Percentiles rank a stretch among this genome's conserved stretches.
Conservation (phyloP, 2,113 vertebrate species). For the Strix uralensis region DNA sequence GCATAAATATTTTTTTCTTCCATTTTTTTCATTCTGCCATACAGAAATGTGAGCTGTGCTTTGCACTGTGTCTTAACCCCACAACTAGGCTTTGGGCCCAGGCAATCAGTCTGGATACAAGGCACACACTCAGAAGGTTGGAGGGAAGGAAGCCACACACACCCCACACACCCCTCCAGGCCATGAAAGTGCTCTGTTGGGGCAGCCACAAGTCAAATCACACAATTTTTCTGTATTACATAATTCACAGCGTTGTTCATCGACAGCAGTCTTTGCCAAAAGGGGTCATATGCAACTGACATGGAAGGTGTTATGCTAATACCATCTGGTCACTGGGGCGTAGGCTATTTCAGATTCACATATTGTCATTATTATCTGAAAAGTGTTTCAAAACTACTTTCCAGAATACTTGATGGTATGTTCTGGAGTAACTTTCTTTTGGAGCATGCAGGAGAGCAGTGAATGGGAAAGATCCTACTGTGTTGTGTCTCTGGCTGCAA, state of each 20-base stretch:
- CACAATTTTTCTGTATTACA: rapidly evolving
- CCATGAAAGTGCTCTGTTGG: background rate
- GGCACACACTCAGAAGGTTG: background rate
- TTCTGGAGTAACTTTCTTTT: background rate
- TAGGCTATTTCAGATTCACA: background rate
- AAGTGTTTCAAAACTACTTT: background rate
- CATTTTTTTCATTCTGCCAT: background rate
- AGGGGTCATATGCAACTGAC: background rate
- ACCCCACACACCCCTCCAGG: background rate
- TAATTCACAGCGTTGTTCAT: background rate
- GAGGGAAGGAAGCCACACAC: background rate
- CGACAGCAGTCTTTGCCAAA: background rate
- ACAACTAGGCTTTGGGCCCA: background rate
- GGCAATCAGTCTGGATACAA: background rate
- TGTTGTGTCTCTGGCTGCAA: background rate
- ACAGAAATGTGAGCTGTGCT: background rate
- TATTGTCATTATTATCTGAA: background rate
- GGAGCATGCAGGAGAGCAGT: background rate
- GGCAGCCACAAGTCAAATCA: background rate
- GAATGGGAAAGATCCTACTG: background rate
- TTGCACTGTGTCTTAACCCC: background rate
- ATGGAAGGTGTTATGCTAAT: background rate
- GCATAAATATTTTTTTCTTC: background rate
- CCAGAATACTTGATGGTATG: background rate
- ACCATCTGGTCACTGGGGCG: background rate